Base-by-base conservation (phyloP, 2,113 vertebrate genomes). In the Notarius quadriscutis region DNA sequence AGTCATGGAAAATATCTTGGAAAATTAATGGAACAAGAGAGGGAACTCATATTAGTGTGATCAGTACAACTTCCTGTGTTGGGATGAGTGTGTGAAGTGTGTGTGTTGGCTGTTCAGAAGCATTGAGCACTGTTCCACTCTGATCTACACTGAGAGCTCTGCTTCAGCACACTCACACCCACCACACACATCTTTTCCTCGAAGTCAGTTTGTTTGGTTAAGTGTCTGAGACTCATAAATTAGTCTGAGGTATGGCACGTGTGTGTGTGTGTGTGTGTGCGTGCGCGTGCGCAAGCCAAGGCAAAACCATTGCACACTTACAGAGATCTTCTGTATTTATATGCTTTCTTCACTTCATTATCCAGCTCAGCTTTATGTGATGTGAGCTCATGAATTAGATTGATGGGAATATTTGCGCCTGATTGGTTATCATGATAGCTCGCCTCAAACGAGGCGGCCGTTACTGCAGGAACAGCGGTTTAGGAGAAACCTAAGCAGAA, bases 401-500 rank as follows among this genome's bases (percentile, higher is more conserved):
- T 72, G 72, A 60, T 86, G 87, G 60, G 67, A 90, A 88, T 90
- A 87, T 87, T 84, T 86, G 81, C 34, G 60, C 67, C 27, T 82
- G 77, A 87, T 87, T 88, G 75, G 86, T 84, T 83, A 71, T 75
- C 86, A 60, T 18, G 81, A 88, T 79, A 62, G 27, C 67, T 77
- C 57, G 79, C 77, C 71, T 71, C 74, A 57, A 79, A 88, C 72
- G 72, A 80, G 81, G 72, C 71, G 18, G n/a, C 81, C 22, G 51
- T 83, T 87, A 79, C 87, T 51, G 79, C 75, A 14, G 74, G 72
- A 87, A 50, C 53, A 57, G 85, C 55, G 30, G 57, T 88, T 88
- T 69, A 87, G 30, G 5, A 81, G 87, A 90, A 88, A 88, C 85
- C 87, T 81, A 90, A 85, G 87, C 87, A 85, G 87, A 90, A 88